Percentiles rank a stretch among this genome's conserved stretches.
phyloP scores from a whole-genome alignment of 2,113 vertebrate genomes.

The Lagopus muta region DNA sequence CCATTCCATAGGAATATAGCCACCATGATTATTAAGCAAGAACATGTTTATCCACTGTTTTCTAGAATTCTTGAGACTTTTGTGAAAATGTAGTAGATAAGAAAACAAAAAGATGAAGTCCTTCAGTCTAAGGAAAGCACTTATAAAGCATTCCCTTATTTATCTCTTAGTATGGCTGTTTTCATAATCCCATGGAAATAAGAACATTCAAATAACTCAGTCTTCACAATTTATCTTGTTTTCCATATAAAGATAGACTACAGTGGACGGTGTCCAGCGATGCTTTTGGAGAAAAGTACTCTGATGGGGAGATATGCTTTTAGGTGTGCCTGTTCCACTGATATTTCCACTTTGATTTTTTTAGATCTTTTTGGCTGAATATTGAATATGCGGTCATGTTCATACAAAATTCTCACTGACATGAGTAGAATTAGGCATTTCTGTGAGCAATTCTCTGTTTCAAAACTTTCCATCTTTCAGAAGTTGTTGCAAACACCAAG shows the following conservation, averaged over 20 bases:
- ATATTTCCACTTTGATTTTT: background rate
- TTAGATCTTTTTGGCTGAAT: background rate
- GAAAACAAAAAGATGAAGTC: background rate
- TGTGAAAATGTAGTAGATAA: background rate
- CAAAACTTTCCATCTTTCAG: background rate
- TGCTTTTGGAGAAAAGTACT: background rate
- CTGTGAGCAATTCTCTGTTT: background rate
- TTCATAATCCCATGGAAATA: background rate
- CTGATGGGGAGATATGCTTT: background rate
- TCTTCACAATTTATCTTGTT: background rate
- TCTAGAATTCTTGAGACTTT: background rate
- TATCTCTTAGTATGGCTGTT: background rate
- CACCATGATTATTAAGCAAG: background rate
- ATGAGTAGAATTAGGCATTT: background rate
- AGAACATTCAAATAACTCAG: background rate
- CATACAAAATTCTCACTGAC: background rate
- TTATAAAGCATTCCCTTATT: background rate
- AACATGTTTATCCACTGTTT: background rate
- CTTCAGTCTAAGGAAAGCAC: background rate
- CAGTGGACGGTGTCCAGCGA: background rate
- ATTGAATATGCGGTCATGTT: accelerated
- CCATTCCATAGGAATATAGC: background rate
- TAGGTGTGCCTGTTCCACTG: background rate
- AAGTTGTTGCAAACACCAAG: background rate
- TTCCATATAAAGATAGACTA: background rate